Evolutionary conservation across 2,797 vertebrate genomes (phyloP).

Genomic region (Bradypus variegatus): DNA sequence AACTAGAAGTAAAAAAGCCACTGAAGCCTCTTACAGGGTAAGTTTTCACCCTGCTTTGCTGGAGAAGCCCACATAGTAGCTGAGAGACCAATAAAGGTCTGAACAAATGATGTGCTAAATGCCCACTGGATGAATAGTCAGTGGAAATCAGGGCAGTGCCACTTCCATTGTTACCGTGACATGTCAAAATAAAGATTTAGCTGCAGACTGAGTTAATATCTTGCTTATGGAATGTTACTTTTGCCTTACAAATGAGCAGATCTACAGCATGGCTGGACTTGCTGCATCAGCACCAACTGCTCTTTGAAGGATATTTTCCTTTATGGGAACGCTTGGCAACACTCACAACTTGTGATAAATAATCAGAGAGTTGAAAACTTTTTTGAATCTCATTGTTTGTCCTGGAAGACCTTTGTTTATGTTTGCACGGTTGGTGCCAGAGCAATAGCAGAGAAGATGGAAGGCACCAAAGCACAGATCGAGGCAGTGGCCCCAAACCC

Average conservation of each 20-base stretch:
- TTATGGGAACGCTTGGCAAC: background rate
- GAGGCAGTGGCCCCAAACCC: background rate
- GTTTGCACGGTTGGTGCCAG: background rate
- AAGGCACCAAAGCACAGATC: fast-evolving
- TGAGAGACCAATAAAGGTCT: background rate
- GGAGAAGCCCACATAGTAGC: background rate
- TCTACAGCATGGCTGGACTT: background rate
- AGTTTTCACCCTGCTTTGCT: background rate
- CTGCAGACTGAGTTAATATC: background rate
- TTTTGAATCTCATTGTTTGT: background rate
- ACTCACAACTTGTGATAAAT: background rate
- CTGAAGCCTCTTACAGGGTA: background rate
- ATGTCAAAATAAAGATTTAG: background rate
- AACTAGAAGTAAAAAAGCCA: conserved; percentile 12
- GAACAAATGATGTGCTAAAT: background rate
- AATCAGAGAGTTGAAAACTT: background rate
- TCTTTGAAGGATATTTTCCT: background rate
- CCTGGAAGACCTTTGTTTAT: background rate
- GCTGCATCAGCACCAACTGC: background rate
- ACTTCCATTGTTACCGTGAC: background rate
- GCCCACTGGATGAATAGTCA: background rate
- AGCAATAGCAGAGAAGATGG: background rate
- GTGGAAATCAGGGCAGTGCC: background rate
- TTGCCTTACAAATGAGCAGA: background rate
- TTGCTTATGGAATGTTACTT: conserved; percentile 10